Conservation (phyloP, 2,888 invertebrate species). For the Lasius fuliginosus region DNA sequence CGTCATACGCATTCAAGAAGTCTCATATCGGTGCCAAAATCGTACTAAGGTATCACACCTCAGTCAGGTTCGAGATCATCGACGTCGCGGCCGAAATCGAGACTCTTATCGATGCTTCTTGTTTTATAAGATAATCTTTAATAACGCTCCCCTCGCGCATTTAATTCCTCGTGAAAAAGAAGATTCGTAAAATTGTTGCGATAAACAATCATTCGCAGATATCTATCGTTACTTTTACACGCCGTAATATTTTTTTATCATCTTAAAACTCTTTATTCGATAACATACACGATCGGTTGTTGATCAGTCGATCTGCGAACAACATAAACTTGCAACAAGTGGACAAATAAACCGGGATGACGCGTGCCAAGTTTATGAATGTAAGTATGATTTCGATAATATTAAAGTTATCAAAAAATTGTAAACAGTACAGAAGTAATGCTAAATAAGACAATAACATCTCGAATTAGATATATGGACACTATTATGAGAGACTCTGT, state of each 20-base stretch:
- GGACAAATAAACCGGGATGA: background rate
- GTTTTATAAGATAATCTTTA: background rate
- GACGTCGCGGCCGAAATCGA: background rate
- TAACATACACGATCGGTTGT: background rate
- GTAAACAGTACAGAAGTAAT: background rate
- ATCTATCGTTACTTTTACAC: conserved; percentile 13
- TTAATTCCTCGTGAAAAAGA: background rate
- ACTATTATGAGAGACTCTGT: background rate
- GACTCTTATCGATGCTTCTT: background rate
- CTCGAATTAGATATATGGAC: conserved; percentile 1
- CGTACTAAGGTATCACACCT: background rate
- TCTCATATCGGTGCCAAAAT: background rate
- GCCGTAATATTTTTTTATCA: background rate
- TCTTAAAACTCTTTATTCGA: background rate
- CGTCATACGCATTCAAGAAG: background rate
- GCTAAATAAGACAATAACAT: conserved; percentile 1
- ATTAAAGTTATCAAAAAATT: background rate
- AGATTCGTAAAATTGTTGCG: background rate
- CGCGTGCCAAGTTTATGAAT: background rate
- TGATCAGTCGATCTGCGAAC: background rate
- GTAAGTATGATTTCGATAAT: background rate
- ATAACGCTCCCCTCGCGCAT: background rate
- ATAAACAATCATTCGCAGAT: conserved; percentile 17
- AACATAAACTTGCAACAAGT: conserved; percentile 14
- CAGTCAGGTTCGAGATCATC: conserved; percentile 15